phyloP scores from a whole-genome alignment of 1,140 invertebrate species.

The Drosophila sucinea region DNA sequence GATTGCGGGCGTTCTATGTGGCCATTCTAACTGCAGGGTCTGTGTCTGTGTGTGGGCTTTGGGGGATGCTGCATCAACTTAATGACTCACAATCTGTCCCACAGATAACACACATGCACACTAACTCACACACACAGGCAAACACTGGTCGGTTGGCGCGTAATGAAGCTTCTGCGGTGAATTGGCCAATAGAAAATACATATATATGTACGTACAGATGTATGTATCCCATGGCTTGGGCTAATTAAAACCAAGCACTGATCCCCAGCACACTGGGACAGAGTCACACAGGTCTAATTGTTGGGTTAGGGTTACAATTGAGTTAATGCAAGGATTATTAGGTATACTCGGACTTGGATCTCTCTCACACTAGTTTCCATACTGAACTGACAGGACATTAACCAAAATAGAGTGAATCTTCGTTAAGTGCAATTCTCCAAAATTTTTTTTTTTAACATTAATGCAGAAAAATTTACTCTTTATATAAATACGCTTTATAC shows the following conservation, averaged over 20 bases:
- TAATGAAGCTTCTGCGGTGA: constrained; percentile 76
- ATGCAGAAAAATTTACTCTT: too few species aligned
- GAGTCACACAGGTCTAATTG: constrained; percentile 21
- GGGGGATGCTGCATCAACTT: constrained; percentile 56
- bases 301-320: constrained; percentile 6
- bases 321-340: not conserved
- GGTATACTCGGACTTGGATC: not conserved
- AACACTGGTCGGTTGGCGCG: constrained; percentile 30
- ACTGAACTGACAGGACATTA: not conserved
- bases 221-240: constrained; percentile 43
- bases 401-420: too few species aligned
- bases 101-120: constrained; percentile 40
- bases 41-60: constrained; percentile 41
- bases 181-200: constrained; percentile 78
- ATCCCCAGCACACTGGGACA: constrained; percentile 34
- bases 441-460: too few species aligned
- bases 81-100: constrained; percentile 73
- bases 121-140: constrained; percentile 33
- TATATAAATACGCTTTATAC: too few species aligned
- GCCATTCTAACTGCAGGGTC: constrained; percentile 43
- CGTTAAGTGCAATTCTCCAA: too few species aligned
- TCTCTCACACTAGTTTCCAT: not conserved
- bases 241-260: constrained; percentile 79
- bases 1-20: constrained; percentile 59
- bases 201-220: constrained; percentile 8